Base-by-base conservation (phyloP, 2,888 invertebrate genomes). In the Euzetes globulus region DNA sequence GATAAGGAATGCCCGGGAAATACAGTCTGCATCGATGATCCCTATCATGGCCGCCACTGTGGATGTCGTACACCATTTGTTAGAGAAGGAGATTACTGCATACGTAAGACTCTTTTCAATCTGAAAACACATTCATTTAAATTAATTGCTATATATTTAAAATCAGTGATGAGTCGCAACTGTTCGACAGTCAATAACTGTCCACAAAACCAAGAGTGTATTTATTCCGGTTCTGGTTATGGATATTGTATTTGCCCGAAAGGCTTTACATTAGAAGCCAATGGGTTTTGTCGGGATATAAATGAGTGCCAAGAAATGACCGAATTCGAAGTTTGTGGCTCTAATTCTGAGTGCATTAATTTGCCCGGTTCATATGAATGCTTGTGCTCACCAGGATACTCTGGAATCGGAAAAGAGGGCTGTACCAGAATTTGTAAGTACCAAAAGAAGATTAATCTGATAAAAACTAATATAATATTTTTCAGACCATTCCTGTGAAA, bases 171-270 rank as follows among this genome's bases (percentile, higher is more conserved):
- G n/a, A 79, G 79, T 71, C 74, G 76, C 52, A 79, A 79, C 70
- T 79, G 79, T 74, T 78, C 79, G 7, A 80, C 80, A 19, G 88
- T 89, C 55, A 90, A 90, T 77, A 88, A 88, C 79, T 94, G 94
- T 82, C 78, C 78, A n/a, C 93, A 92, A 17, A 94, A 94, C 0
- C 78, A 79, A 73, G 92, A 94, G 81, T 94, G 94, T 80, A 91
- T 94, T 75, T 88, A 90, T 3, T 92, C 94, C 78, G 90, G 93
- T 17, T 92, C 92, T 33, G 91, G 91, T 71, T 90, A 92, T 1
- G 94, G 93, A 82, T 94, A 94, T 81, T 94, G 94, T 80, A 93
- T 94, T 72, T 94, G 94, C 82, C 94, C 94, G 11, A 89, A 91
- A 81, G 94, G 94, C 17, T 93, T 87, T 82, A 87, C 76, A 58